Evolutionary conservation across 2,888 invertebrate genomes (phyloP), one percentile per base, ranked within the genome.

Genomic region (Lucinisca nassula): DNA sequence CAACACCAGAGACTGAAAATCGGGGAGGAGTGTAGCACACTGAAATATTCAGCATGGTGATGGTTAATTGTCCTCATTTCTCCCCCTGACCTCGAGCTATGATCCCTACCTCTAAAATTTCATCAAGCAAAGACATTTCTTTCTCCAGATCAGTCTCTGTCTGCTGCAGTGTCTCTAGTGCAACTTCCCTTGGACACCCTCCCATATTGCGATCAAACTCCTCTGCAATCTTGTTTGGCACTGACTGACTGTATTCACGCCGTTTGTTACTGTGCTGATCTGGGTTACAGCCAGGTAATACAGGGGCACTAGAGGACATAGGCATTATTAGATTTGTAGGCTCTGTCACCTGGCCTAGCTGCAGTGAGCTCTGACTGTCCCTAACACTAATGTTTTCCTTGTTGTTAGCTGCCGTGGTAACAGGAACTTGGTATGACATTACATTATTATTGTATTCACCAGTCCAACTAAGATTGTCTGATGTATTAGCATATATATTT

Each of bases 81-180:
- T 21, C 51, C 21, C 21, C 21, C 21, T 51, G 10, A 51, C 21
- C 51, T 51, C 3, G 51, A 21, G 51, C 51, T 51, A 8, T 51
- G 51, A 3, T 14, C 35, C 91, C 88, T 72, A 92, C 94, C 89
- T 93, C 92, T 8, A 95, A 80, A 84, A 95, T 94, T 89, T 94
- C 94, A 91, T 95, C 94, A n/a, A 95, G 87, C 21, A 95, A 88
- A 12, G 92, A 90, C 80, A 95, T 93, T 84, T 95, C 95, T 77
- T 91, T 91, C 76, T 95, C 93, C 27, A 95, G 80, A 70, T 93
- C 91, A 61, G 90, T 90, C 80, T 95, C 94, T 35, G 92, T 91
- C 51, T 91, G 93, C 70, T 93, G 90, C 24, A 95, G 90, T n/a
- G 82, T 90, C 80, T 93, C 91, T 77, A 93, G 78, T 2, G 93